Evolutionary conservation across 2,888 invertebrate species (phyloP).

Genomic region (Andrena fulva): DNA sequence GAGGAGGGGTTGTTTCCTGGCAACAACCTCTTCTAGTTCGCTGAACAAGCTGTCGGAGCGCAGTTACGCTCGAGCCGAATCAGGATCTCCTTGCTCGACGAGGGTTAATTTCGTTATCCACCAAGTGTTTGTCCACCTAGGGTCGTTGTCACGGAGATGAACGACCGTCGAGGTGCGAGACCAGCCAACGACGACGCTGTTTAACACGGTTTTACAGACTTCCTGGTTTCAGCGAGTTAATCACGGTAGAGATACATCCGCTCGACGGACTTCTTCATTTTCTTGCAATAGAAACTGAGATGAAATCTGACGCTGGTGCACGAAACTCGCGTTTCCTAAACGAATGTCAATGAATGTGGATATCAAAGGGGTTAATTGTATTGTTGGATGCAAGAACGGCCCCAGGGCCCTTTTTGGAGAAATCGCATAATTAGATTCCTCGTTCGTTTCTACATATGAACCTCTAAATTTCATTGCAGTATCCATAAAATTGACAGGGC

Average conservation of each 20-base stretch:
- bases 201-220: constrained; percentile 26
- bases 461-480: no score
- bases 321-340: neutral
- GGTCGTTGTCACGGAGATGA: constrained; percentile 43
- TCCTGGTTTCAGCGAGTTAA: neutral
- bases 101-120: constrained; percentile 66
- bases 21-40: constrained; percentile 40
- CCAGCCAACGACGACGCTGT: constrained; percentile 18
- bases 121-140: constrained; percentile 55
- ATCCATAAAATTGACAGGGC: no score
- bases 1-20: constrained; percentile 41
- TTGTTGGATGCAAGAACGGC: no score
- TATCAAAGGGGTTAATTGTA: neutral
- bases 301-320: neutral
- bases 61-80: constrained; percentile 48
- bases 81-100: constrained; percentile 55
- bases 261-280: neutral
- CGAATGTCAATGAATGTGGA: neutral
- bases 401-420: no score
- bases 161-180: constrained; percentile 25
- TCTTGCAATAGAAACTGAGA: neutral
- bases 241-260: neutral
- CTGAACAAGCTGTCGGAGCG: constrained; percentile 46
- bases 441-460: no score
- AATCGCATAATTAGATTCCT: no score